A percentile compares a stretch with the other conserved stretches of the same genome.
Conservation (phyloP, 2,113 vertebrate genomes). For the Nanorana parkeri region DNA sequence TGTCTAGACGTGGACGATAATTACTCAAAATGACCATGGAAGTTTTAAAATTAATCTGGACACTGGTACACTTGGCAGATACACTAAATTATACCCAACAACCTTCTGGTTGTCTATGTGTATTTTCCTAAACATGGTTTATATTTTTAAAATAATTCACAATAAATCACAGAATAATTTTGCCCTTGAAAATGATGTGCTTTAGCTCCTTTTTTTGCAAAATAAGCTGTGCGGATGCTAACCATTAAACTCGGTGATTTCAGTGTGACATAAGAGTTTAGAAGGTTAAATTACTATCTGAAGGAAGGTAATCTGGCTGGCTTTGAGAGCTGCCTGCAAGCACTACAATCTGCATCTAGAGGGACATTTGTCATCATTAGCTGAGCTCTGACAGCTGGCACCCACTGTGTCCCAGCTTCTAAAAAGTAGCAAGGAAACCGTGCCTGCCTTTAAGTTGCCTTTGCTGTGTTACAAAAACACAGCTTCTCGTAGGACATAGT, state of each 20-base stretch:
- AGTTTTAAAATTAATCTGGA: too few species aligned
- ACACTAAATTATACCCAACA: too few species aligned
- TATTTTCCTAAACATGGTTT: too few species aligned
- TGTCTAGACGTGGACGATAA: too few species aligned
- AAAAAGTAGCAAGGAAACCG: slow-evolving; percentile 83
- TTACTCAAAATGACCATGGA: too few species aligned
- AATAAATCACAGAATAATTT: too few species aligned
- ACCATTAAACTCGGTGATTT: slow-evolving; percentile 67
- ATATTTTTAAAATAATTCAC: too few species aligned
- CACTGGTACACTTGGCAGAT: too few species aligned
- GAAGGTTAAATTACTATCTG: slow-evolving; percentile 80
- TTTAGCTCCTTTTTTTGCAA: too few species aligned
- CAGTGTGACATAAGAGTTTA: slow-evolving; percentile 75
- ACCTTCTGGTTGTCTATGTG: too few species aligned
- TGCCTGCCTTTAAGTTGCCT: slow-evolving; percentile 68
- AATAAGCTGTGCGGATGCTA: too few species aligned
- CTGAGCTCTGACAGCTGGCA: slow-evolving; percentile 97
- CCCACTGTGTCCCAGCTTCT: slow-evolving; percentile 90
- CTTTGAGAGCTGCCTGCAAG: slow-evolving; percentile 75
- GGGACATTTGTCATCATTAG: slow-evolving; percentile 99
- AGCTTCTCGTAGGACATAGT: slow-evolving; percentile 61
- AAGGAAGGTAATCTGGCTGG: slow-evolving; percentile 80
- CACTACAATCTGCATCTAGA: slow-evolving; percentile 95
- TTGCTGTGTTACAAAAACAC: slow-evolving; percentile 65
- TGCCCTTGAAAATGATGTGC: too few species aligned